phyloP scores from a whole-genome alignment of 2,797 vertebrate genomes.

The Cryptoprocta ferox region DNA sequence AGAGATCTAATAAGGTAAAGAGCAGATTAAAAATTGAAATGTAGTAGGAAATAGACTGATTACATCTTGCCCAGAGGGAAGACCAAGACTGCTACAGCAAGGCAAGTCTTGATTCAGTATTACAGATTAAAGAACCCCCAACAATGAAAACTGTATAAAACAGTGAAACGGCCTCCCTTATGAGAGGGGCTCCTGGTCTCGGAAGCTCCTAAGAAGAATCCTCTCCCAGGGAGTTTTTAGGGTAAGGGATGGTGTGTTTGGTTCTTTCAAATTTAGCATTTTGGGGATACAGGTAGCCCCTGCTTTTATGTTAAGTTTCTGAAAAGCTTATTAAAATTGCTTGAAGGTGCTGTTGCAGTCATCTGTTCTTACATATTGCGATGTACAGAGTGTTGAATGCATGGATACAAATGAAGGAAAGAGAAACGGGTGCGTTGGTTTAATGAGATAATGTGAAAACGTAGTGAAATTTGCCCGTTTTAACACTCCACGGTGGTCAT shows the following conservation, averaged over 20 bases:
- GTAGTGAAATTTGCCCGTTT: neutral
- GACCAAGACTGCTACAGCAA: neutral
- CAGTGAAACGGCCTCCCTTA: neutral
- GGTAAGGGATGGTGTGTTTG: neutral
- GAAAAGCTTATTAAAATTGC: neutral
- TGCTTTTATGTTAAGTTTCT: neutral
- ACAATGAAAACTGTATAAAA: neutral
- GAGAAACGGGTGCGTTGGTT: neutral
- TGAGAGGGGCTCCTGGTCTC: neutral
- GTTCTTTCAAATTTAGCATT: conserved; percentile 15
- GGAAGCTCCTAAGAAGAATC: neutral
- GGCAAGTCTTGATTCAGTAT: conserved; percentile 35
- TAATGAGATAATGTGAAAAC: neutral
- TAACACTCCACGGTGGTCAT: neutral
- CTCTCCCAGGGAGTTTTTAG: neutral
- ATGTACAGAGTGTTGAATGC: neutral
- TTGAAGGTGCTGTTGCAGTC: neutral
- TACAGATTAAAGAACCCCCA: neutral
- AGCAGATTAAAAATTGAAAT: conserved; percentile 22
- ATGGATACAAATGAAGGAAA: neutral
- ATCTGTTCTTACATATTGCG: neutral
- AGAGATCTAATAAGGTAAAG: neutral
- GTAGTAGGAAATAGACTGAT: neutral
- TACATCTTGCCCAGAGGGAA: neutral
- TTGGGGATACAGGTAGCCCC: neutral